Conservation (phyloP, 2,888 invertebrate genomes). For the Orthosia gracilis region DNA sequence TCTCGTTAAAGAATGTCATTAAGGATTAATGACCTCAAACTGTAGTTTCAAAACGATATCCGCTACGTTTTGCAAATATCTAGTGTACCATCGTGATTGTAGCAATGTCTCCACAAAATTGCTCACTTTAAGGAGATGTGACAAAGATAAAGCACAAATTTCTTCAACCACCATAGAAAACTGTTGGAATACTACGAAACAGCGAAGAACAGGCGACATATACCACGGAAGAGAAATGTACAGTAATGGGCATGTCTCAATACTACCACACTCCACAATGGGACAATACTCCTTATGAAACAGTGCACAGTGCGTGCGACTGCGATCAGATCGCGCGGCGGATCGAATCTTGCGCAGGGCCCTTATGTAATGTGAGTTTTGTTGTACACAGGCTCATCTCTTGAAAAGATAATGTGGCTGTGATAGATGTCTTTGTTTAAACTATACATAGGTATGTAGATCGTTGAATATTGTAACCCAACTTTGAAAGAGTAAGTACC, state of each 20-base stretch:
- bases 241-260: slow-evolving; percentile 52
- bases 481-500: neutral
- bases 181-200: neutral
- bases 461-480: neutral
- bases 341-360: slow-evolving; percentile 62
- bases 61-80: too few relatives aligned
- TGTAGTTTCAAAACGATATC: neutral
- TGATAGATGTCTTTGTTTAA: slow-evolving; percentile 9
- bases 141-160: slow-evolving; percentile 27
- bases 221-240: slow-evolving; percentile 52
- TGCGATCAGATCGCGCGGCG: slow-evolving; percentile 43
- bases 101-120: neutral
- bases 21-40: too few relatives aligned
- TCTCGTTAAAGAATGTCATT: too few relatives aligned
- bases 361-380: slow-evolving; percentile 45
- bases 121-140: slow-evolving; percentile 1
- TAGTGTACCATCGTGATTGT: neutral
- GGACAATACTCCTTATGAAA: slow-evolving; percentile 60
- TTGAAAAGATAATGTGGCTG: slow-evolving; percentile 19
- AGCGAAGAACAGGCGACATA: neutral
- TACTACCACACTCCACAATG: slow-evolving; percentile 41
- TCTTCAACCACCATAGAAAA: neutral
- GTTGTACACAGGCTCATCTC: slow-evolving; percentile 18
- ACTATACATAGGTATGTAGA: neutral
- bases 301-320: slow-evolving; percentile 51